Conservation (phyloP, 2,113 vertebrate genomes). For the Gopherus flavomarginatus region DNA sequence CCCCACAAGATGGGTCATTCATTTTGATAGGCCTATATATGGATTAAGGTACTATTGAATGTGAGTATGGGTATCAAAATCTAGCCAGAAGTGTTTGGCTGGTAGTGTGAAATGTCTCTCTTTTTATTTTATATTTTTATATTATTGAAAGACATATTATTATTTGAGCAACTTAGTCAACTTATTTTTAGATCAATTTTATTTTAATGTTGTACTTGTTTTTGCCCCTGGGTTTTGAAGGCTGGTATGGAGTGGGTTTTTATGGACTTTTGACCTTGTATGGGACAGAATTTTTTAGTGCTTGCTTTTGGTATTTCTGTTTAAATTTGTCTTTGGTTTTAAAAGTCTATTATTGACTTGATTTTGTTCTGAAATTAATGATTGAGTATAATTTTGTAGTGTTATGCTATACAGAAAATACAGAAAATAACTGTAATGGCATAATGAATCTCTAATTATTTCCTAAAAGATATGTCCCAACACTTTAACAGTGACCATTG, state of each 20-base stretch:
- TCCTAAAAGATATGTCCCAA: background rate
- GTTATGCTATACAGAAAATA: background rate
- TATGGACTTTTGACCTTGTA: background rate
- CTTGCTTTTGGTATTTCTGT: background rate
- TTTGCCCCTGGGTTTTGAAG: background rate
- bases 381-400: background rate
- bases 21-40: background rate
- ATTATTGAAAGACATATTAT: background rate
- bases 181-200: background rate
- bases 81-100: background rate
- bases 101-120: background rate
- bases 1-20: background rate
- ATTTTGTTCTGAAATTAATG: background rate
- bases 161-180: background rate
- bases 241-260: background rate
- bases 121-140: background rate
- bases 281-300: background rate
- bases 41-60: background rate
- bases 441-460: background rate
- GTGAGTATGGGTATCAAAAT: background rate
- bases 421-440: background rate
- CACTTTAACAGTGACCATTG: background rate
- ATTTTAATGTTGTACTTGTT: background rate
- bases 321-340: background rate
- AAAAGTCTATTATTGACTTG: background rate